These are phyloP conservation scores for Hippoglossus stenolepis DNA, from an alignment of 2,113 vertebrate species.

Conservation along the genomic window DNA sequence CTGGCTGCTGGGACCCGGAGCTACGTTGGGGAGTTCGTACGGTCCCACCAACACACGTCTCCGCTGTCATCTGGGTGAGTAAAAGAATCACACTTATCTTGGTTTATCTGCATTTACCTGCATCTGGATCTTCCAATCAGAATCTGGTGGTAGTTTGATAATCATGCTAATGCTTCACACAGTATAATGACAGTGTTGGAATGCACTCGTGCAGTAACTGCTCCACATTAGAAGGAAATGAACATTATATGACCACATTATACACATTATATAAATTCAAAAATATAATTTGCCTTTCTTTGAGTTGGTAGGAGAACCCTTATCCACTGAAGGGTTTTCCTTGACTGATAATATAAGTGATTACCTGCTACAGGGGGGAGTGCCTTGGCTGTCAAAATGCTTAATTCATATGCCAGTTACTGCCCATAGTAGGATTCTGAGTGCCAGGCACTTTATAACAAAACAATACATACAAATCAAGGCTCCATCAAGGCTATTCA, in stretches of 20 bases:
- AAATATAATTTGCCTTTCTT: too few relatives aligned
- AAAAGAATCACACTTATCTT: not conserved
- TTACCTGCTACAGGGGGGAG: too few relatives aligned
- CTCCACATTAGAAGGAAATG: not conserved
- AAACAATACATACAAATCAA: not conserved
- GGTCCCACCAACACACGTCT: slow-evolving; percentile 89
- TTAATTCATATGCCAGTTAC: not conserved
- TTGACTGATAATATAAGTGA: too few relatives aligned
- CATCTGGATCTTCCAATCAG: not conserved
- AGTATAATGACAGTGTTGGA: not conserved
- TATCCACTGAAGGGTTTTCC: too few relatives aligned
- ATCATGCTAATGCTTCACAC: not conserved
- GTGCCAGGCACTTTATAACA: not conserved
- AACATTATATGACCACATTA: not conserved
- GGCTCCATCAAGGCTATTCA: too few relatives aligned
- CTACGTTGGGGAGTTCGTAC: slow-evolving; percentile 83
- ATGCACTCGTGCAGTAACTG: not conserved
- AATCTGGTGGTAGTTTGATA: not conserved
- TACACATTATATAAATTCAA: too few relatives aligned
- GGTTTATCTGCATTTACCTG: not conserved
- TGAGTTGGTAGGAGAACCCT: too few relatives aligned
- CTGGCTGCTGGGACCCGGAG: slow-evolving; percentile 86
- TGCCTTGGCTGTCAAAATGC: too few relatives aligned
- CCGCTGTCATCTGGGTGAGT: slow-evolving; percentile 89
- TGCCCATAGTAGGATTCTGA: not conserved